phyloP scores from a whole-genome alignment of 1,140 invertebrate species.

The Brachionus sp. region DNA sequence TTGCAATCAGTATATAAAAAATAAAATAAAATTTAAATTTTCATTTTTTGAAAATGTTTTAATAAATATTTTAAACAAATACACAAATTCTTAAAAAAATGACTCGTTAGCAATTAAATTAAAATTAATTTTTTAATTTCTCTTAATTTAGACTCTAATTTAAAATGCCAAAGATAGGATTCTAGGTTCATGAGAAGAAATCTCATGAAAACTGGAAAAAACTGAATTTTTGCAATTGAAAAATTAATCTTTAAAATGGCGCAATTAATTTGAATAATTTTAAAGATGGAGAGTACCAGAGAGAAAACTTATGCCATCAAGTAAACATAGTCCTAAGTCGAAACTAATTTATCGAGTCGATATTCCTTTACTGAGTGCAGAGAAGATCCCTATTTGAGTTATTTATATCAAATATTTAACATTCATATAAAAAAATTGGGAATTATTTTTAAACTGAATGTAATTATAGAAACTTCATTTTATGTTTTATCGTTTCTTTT shows the following conservation, averaged over 20 bases:
- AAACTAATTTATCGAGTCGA: neutral
- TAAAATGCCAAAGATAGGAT: neutral
- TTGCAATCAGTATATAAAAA: slow-evolving; percentile 24
- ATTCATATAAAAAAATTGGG: neutral
- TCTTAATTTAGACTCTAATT: neutral
- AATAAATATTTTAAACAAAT: neutral
- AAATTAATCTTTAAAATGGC: neutral
- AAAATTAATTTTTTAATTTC: neutral
- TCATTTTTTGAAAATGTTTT: slow-evolving; percentile 10
- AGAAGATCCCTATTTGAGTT: neutral
- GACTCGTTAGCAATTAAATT: neutral
- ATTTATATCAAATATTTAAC: slow-evolving; percentile 1
- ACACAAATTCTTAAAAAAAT: neutral
- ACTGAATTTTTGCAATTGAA: neutral
- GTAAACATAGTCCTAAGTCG: neutral
- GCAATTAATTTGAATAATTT: slow-evolving; percentile 25
- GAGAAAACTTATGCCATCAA: neutral
- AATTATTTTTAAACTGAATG: slow-evolving; percentile 31
- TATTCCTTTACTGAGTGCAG: neutral
- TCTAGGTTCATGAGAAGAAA: neutral
- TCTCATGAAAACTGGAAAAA: neutral
- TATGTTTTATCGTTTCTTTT: slow-evolving; percentile 24
- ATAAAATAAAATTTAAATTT: neutral
- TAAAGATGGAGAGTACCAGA: neutral
- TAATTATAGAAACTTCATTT: slow-evolving; percentile 35